A percentile compares a stretch with the other conserved stretches of the same genome.
phyloP scores from a whole-genome alignment of 2,113 vertebrate genomes.

The Boulengeromyrus knoepffleri region DNA sequence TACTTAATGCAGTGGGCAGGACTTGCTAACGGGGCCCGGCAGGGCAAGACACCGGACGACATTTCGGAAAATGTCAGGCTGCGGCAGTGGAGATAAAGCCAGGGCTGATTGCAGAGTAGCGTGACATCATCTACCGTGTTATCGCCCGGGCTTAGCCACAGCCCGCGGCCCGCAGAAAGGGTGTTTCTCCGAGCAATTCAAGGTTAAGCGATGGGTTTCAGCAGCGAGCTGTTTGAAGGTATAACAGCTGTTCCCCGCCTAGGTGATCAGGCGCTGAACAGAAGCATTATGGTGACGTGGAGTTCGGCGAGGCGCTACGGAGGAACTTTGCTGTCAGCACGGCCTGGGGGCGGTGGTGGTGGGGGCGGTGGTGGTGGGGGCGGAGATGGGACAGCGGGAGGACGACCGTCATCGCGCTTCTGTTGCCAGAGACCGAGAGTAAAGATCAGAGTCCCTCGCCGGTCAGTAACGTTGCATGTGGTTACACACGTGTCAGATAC shows the following conservation, averaged over 20 bases:
- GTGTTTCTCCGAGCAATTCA: neutral
- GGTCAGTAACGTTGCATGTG: slow-evolving; percentile 16
- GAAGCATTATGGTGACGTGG: neutral
- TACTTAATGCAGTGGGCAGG: neutral
- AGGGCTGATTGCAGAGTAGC: neutral
- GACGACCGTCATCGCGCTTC: neutral
- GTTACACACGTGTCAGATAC: slow-evolving; percentile 24
- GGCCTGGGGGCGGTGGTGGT: neutral
- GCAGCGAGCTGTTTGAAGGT: neutral
- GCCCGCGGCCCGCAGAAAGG: neutral
- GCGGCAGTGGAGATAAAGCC: neutral
- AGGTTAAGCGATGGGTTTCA: neutral
- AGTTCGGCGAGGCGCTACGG: neutral
- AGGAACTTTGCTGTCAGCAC: neutral
- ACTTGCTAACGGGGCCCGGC: neutral
- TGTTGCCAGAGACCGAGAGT: slow-evolving; percentile 6
- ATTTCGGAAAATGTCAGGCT: neutral
- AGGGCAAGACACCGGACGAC: neutral
- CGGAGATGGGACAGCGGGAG: neutral
- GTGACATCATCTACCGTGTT: neutral
- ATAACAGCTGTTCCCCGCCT: neutral
- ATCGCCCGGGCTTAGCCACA: neutral
- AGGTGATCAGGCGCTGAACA: neutral
- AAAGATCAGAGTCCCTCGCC: slow-evolving; percentile 25
- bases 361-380: neutral